Evolutionary conservation across 2,888 invertebrate species (phyloP).

Genomic region (Dyspetes luteomarginatus): DNA sequence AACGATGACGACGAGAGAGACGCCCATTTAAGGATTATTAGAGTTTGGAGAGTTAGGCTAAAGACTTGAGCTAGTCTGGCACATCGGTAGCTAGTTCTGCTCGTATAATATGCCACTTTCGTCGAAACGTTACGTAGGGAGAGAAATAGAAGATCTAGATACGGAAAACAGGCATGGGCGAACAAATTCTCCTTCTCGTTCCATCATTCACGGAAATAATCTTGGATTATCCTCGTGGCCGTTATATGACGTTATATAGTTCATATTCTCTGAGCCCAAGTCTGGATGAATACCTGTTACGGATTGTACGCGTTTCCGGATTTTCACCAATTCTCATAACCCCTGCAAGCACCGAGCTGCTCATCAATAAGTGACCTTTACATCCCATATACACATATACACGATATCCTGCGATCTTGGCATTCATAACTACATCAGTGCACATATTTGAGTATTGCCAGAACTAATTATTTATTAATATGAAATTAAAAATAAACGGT

Average conservation of each 20-base stretch:
- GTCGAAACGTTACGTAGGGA: neutral
- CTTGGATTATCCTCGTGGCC: conserved; percentile 48
- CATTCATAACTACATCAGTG: neutral
- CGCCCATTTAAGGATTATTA: conserved; percentile 27
- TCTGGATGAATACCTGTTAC: neutral
- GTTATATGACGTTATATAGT: conserved; percentile 30
- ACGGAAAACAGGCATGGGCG: conserved; percentile 28
- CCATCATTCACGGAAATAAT: conserved; percentile 48
- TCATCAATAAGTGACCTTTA: conserved; percentile 27
- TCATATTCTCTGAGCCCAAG: neutral
- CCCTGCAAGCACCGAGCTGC: conserved; percentile 1
- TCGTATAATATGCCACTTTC: neutral
- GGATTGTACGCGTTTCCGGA: conserved; percentile 8
- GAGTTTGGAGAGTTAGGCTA: conserved; percentile 15
- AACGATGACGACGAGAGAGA: conserved; percentile 32
- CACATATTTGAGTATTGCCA: no score
- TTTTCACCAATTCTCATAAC: conserved; percentile 17
- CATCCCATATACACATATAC: neutral
- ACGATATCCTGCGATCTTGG: neutral
- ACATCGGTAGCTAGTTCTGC: neutral
- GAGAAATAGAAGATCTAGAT: conserved; percentile 13
- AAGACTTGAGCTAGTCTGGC: conserved; percentile 8
- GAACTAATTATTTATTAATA: no score
- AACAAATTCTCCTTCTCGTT: conserved; percentile 41
- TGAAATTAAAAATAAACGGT: no score